Evolutionary conservation across 2,888 invertebrate genomes (phyloP).

Genomic region (Synanthedon myopaeformis): DNA sequence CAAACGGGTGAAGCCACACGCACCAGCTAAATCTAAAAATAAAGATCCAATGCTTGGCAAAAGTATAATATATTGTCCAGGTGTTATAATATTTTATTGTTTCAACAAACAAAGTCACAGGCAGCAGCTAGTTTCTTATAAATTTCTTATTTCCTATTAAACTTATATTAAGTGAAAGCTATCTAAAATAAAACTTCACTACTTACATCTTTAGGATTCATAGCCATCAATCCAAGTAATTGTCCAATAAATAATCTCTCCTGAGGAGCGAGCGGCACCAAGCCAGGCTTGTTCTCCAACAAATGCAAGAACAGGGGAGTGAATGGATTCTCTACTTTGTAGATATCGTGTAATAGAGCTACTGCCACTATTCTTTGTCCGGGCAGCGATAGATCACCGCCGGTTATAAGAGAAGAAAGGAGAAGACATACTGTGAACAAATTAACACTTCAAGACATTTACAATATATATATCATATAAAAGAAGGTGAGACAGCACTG

Average conservation of each 20-base stretch:
- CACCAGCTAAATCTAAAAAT: too few species aligned
- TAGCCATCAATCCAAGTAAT: conserved; percentile 75
- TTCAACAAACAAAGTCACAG: too few species aligned
- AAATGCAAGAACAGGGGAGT: conserved; percentile 50
- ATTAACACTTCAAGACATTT: not conserved
- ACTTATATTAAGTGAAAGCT: too few species aligned
- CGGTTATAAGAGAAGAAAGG: conserved; percentile 52
- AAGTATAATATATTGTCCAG: too few species aligned
- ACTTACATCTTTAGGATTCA: conserved; percentile 78
- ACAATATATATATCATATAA: conserved; percentile 6
- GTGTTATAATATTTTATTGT: too few species aligned
- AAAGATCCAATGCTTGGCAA: too few species aligned
- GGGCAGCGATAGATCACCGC: conserved; percentile 55
- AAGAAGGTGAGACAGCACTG: too few species aligned
- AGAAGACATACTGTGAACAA: conserved; percentile 49
- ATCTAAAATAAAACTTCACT: not conserved
- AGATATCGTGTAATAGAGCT: conserved; percentile 51
- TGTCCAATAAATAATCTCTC: conserved; percentile 82
- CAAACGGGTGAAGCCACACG: too few species aligned
- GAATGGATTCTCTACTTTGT: conserved; percentile 58
- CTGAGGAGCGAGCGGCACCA: conserved; percentile 49
- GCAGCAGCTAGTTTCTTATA: too few species aligned
- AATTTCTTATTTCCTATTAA: too few species aligned
- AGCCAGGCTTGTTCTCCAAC: conserved; percentile 50
- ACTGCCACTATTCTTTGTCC: conserved; percentile 59